Percentiles rank a stretch among this genome's conserved stretches.
These are phyloP conservation scores for Stenodera caucasica DNA, from an alignment of 2,888 invertebrate species.

Conservation along the genomic window DNA sequence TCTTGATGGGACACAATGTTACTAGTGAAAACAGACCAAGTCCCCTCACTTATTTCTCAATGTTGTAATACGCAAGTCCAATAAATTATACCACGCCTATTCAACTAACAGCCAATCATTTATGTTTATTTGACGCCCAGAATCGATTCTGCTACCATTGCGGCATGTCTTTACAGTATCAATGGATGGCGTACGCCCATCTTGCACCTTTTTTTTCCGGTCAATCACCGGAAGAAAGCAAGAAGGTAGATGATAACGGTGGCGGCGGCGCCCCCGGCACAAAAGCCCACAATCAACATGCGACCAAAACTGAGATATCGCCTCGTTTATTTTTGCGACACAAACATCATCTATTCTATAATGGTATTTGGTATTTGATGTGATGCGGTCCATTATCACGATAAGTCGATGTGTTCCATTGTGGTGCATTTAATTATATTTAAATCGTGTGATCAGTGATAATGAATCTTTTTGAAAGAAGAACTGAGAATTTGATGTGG, in stretches of 20 bases:
- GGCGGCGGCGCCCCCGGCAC: slow-evolving; percentile 6
- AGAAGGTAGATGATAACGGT: slow-evolving; percentile 26
- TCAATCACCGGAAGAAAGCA: slow-evolving; percentile 31
- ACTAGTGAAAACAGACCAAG: slow-evolving; percentile 58
- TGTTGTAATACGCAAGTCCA: slow-evolving; percentile 37
- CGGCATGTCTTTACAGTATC: slow-evolving; percentile 24
- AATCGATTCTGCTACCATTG: slow-evolving; percentile 37
- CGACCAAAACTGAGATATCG: slow-evolving; percentile 29
- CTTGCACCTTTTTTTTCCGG: slow-evolving; percentile 36
- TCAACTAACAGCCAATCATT: slow-evolving; percentile 35
- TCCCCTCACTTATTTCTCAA: slow-evolving; percentile 17
- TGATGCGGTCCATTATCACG: neutral
- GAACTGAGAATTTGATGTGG: too few species aligned
- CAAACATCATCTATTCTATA: slow-evolving; percentile 45
- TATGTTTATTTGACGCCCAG: slow-evolving; percentile 33
- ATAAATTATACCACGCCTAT: slow-evolving; percentile 34
- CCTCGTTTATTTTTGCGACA: slow-evolving; percentile 49
- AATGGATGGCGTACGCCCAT: slow-evolving; percentile 35
- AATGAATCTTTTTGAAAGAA: too few species aligned
- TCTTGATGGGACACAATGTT: slow-evolving; percentile 58
- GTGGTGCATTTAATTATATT: neutral
- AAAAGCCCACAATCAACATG: neutral
- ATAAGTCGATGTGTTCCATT: neutral
- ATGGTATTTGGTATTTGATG: slow-evolving; percentile 8
- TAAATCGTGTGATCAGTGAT: slow-evolving; percentile 1